phyloP scores from a whole-genome alignment of 2,888 invertebrate species.

The Globia sparganii region DNA sequence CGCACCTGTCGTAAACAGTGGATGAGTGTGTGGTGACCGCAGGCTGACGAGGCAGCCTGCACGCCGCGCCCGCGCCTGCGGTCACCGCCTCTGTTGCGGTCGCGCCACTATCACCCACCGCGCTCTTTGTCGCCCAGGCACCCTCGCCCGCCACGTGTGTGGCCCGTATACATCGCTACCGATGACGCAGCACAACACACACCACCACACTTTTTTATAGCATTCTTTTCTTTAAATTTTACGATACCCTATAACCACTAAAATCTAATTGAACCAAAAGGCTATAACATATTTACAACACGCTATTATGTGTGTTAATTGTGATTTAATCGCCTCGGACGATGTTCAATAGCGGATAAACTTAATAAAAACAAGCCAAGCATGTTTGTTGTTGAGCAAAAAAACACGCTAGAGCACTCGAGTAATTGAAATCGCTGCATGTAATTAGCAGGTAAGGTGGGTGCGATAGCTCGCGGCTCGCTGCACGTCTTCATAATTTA shows the following conservation, averaged over 20 bases:
- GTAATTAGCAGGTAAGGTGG: conserved; percentile 86
- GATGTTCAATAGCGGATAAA: conserved; percentile 72
- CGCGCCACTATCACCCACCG: conserved; percentile 65
- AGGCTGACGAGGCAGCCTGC: conserved; percentile 71
- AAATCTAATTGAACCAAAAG: conserved; percentile 78
- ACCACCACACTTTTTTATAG: conserved; percentile 71
- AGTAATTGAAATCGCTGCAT: conserved; percentile 87
- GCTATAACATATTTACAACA: conserved; percentile 72
- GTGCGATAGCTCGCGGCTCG: conserved; percentile 83
- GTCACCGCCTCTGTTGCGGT: conserved; percentile 78
- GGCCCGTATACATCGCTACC: conserved; percentile 71
- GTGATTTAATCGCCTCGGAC: conserved; percentile 74
- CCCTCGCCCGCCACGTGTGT: conserved; percentile 72
- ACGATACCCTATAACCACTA: conserved; percentile 77
- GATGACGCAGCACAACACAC: conserved; percentile 66
- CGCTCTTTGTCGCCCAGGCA: conserved; percentile 62
- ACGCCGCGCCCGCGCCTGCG: conserved; percentile 62
- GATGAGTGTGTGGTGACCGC: conserved; percentile 73
- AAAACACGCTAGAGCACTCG: conserved; percentile 73
- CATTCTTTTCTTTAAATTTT: conserved; percentile 74
- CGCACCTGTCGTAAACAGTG: conserved; percentile 71
- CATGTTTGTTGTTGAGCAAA: conserved; percentile 68
- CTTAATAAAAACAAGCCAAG: conserved; percentile 74
- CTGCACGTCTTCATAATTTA: conserved; percentile 89
- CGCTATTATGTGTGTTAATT: conserved; percentile 76